These are phyloP conservation scores for Morphnarchus princeps DNA, from an alignment of 2,113 vertebrate genomes.

Conservation along the genomic window DNA sequence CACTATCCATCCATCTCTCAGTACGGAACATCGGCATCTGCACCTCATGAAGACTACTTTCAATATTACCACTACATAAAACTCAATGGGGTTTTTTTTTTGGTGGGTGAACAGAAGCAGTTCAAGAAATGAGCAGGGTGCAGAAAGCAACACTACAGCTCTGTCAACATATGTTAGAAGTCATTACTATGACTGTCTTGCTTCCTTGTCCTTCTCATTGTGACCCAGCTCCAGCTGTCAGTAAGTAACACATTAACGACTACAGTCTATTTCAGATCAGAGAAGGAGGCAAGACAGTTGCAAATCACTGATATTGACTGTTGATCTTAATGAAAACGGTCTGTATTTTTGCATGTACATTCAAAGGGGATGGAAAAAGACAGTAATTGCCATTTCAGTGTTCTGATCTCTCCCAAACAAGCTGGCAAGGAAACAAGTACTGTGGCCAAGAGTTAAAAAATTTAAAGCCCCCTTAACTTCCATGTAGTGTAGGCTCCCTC, in stretches of 20 bases:
- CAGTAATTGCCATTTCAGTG: neutral
- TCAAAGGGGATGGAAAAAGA: neutral
- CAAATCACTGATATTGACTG: neutral
- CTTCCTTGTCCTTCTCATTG: neutral
- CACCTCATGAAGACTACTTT: neutral
- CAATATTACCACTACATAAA: neutral
- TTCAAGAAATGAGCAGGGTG: neutral
- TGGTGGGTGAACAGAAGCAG: neutral
- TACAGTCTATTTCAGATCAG: neutral
- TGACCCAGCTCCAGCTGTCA: slow-evolving; percentile 10
- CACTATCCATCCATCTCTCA: neutral
- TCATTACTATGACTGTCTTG: neutral
- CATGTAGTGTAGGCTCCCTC: neutral
- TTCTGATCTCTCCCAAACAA: neutral
- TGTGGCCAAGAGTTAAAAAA: neutral
- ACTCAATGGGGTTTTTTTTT: neutral
- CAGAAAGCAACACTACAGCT: neutral
- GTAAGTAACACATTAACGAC: neutral
- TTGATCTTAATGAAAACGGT: neutral
- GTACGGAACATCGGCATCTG: neutral
- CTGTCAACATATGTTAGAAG: neutral
- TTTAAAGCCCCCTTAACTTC: neutral
- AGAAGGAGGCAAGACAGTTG: neutral
- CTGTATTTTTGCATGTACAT: neutral
- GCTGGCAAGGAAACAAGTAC: neutral